Evolutionary conservation across 1,140 invertebrate genomes (phyloP).

Genomic region (Oreohelix idahoensis): DNA sequence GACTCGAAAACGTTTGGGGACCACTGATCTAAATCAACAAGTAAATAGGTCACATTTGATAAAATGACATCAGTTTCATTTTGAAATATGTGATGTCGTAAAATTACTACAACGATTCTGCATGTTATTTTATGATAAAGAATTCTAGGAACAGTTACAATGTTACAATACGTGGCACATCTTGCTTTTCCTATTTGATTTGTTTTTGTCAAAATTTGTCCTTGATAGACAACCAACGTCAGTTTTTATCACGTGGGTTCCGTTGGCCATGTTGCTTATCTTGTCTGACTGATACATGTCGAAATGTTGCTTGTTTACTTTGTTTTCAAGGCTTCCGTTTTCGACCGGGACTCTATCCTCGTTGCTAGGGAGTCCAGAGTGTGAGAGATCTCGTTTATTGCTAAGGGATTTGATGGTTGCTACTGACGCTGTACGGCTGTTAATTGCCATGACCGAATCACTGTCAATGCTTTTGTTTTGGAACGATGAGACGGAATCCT

Average conservation of each 20-base stretch:
- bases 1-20: too few species aligned
- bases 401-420: not conserved
- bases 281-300: not conserved
- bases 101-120: too few species aligned
- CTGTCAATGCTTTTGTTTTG: not conserved
- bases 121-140: too few species aligned
- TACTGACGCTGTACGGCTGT: not conserved
- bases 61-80: too few species aligned
- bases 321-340: constrained; percentile 7
- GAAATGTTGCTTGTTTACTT: not conserved
- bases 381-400: not conserved
- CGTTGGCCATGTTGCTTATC: not conserved
- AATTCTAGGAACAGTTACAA: too few species aligned
- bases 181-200: constrained; percentile 11
- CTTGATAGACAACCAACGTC: constrained; percentile 23
- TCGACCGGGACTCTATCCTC: not conserved
- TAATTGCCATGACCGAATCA: not conserved
- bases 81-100: too few species aligned
- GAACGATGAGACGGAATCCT: not conserved
- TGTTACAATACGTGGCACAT: constrained; percentile 18
- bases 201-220: not conserved
- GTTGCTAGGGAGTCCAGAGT: not conserved
- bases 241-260: not conserved
- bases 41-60: too few species aligned
- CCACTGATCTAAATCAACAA: too few species aligned